These are phyloP conservation scores for Idaea biselata DNA, from an alignment of 2,888 invertebrate genomes.

Conservation along the genomic window DNA sequence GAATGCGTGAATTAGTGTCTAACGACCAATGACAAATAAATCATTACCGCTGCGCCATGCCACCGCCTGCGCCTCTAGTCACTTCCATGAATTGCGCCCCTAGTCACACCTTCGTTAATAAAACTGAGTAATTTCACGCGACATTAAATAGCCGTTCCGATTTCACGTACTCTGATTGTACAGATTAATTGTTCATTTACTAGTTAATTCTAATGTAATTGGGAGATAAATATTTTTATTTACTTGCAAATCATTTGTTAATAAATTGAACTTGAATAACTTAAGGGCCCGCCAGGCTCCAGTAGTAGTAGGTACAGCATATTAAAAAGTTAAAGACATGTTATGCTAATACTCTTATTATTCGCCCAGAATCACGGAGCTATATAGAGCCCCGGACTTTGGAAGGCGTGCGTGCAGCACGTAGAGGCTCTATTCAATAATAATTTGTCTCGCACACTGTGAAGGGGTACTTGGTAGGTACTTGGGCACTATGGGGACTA, in stretches of 20 bases:
- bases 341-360: too few species aligned
- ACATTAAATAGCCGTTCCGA: slow-evolving; percentile 20
- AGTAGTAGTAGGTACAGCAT: too few species aligned
- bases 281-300: too few species aligned
- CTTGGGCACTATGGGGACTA: too few species aligned
- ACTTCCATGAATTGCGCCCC: background rate
- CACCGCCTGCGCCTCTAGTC: background rate
- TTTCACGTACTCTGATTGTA: slow-evolving; percentile 26
- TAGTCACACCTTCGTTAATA: slow-evolving; percentile 3
- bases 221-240: slow-evolving; percentile 2
- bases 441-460: too few species aligned
- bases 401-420: too few species aligned
- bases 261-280: background rate
- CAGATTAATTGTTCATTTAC: slow-evolving; percentile 23
- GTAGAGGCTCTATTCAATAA: too few species aligned
- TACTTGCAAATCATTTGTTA: background rate
- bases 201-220: slow-evolving; percentile 21
- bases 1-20: too few species aligned
- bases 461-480: too few species aligned
- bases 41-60: background rate
- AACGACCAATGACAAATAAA: background rate
- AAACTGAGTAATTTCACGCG: slow-evolving; percentile 18
- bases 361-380: too few species aligned
- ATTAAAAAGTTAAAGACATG: too few species aligned
- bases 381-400: too few species aligned